A percentile compares a stretch with the other conserved stretches of the same genome.
Conservation (phyloP, 1,140 invertebrate species). For the Pseudomyrmex flavicornis region DNA sequence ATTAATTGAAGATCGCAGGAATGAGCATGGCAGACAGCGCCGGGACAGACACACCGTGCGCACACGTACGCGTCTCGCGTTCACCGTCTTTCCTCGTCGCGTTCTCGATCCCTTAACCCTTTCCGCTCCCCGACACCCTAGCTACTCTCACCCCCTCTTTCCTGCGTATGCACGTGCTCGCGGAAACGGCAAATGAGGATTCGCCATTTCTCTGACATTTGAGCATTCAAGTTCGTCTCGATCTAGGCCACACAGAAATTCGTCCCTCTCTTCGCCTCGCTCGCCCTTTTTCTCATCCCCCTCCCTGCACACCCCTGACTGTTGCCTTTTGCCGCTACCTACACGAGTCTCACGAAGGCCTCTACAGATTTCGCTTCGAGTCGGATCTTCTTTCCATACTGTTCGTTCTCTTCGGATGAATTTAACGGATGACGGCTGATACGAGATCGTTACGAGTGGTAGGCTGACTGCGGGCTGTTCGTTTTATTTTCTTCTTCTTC, state of each 20-base stretch:
- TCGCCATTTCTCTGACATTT: constrained; percentile 83
- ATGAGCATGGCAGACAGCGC: constrained; percentile 83
- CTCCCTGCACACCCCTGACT: constrained; percentile 17
- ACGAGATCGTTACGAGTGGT: constrained; percentile 78
- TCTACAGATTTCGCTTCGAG: constrained; percentile 66
- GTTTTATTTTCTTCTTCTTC: constrained; percentile 71
- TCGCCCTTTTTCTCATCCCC: constrained; percentile 3
- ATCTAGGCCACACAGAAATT: constrained; percentile 81
- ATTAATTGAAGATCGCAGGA: constrained; percentile 86
- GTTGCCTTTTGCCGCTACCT: constrained; percentile 4
- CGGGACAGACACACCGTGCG: constrained; percentile 77
- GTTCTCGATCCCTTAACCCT: constrained; percentile 55
- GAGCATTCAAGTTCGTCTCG: constrained; percentile 83
- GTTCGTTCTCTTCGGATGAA: constrained; percentile 76
- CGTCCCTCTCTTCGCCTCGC: constrained; percentile 34
- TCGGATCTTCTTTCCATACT: constrained; percentile 74
- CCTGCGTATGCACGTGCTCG: constrained; percentile 75
- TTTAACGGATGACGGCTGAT: constrained; percentile 80
- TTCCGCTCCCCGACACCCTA: constrained; percentile 52
- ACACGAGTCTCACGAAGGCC: constrained; percentile 55
- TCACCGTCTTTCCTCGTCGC: constrained; percentile 62
- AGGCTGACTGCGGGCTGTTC: constrained; percentile 65
- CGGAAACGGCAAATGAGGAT: constrained; percentile 83
- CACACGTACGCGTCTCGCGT: constrained; percentile 60
- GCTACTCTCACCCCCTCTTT: constrained; percentile 38